Conservation (phyloP, 2,888 invertebrate species). For the Catocala sponsa region DNA sequence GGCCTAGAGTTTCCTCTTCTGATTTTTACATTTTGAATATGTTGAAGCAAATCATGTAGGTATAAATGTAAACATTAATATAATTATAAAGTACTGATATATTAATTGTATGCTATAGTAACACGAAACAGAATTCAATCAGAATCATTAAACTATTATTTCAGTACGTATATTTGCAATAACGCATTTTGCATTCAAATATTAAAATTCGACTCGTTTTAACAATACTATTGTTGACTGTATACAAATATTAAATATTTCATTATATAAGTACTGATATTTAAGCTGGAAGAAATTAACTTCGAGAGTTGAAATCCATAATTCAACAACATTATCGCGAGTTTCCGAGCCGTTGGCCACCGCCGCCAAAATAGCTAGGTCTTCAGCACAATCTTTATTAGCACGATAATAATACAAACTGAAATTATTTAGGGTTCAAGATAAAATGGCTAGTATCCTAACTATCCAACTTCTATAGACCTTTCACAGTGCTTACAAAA, state of each 20-base stretch:
- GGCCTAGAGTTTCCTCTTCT: too few species aligned
- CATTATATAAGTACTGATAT: slow-evolving; percentile 13
- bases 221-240: too few species aligned
- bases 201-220: too few species aligned
- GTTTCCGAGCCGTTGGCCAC: slow-evolving; percentile 76
- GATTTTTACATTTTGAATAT: too few species aligned
- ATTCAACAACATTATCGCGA: slow-evolving; percentile 76
- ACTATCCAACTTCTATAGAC: slow-evolving; percentile 58
- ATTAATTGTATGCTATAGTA: too few species aligned
- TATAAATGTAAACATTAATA: too few species aligned
- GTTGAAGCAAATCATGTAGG: too few species aligned
- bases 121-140: too few species aligned
- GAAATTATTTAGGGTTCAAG: slow-evolving; percentile 46
- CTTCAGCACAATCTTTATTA: slow-evolving; percentile 43
- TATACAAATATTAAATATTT: neutral
- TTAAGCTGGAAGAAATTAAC: slow-evolving; percentile 56
- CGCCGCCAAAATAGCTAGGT: slow-evolving; percentile 57
- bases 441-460: slow-evolving; percentile 48
- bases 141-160: too few species aligned
- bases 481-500: slow-evolving; percentile 46
- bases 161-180: too few species aligned
- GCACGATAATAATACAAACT: slow-evolving; percentile 31
- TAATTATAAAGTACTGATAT: too few species aligned
- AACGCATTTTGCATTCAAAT: too few species aligned
- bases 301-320: slow-evolving; percentile 66